Base-by-base conservation (phyloP, 2,113 vertebrate species). In the Otolemur garnettii region DNA sequence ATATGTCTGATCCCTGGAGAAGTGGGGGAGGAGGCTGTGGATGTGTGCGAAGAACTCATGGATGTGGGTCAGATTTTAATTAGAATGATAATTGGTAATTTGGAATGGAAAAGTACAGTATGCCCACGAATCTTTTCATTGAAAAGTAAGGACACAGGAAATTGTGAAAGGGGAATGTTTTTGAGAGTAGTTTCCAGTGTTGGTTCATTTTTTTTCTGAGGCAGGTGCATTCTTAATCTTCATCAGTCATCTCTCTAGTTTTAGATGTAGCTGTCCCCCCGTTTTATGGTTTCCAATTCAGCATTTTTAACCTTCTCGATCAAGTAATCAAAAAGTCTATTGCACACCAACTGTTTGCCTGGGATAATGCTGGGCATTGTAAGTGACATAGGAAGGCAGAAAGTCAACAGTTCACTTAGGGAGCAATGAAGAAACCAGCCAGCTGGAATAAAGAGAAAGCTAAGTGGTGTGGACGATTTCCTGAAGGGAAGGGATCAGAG, bases 1-100 rank as follows among this genome's bases (percentile, higher is more conserved):
- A 28, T 64, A 12, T 53, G 64, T 81, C 30, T 74, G 42, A 72
- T 79, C 42, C 33, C 35, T 75, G 62, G 80, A 62, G 78, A 59
- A 69, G 19, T 38, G 7, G 11, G 50, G 30, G 22, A 71, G 24
- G 66, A 74, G 53, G 71, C 66, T 33, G 14, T 62, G 75, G 55
- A 22, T 91, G n/a, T 91, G 59, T 66, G 57, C 24, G 66, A 38
- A 90, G 28, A 94, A 33, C 8, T 71, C 38, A 38, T 42, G 12
- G 30, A 22, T 62, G 18, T 90, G 78, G 85, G 68, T 96, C 91
- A 89, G 68, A 45, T 97, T 91, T 93, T 93, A 95, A 83, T 95
- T 64, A 88, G 77, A 91, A 74, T 89, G n/a, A 55, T 64, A 75
- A 66, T 87, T 82, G 22, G 62, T 50, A 60, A 95, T 83, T 92